Conservation (phyloP, 2,113 vertebrate genomes). For the Myanophis thanlyinensis region DNA sequence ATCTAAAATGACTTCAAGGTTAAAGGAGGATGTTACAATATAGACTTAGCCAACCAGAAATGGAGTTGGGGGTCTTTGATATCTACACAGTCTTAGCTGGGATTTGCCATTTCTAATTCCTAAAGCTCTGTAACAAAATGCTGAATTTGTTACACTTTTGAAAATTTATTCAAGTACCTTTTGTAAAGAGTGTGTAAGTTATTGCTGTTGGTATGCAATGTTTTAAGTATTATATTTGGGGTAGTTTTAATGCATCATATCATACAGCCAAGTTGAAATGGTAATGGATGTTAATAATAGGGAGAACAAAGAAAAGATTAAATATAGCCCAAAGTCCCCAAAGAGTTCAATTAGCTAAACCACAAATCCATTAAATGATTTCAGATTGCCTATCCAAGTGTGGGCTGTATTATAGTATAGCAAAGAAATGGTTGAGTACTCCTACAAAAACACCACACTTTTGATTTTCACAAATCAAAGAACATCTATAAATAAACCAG, state of each 20-base stretch:
- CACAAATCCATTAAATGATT: constrained; percentile 71
- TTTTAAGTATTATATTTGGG: constrained; percentile 52
- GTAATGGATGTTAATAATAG: constrained; percentile 68
- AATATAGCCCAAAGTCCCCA: constrained; percentile 54
- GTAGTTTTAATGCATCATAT: constrained; percentile 59
- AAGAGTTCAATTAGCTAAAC: constrained; percentile 69
- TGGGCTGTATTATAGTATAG: constrained; percentile 55
- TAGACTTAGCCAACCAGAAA: neutral
- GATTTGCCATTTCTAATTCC: neutral
- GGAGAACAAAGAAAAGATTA: constrained; percentile 62
- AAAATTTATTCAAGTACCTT: constrained; percentile 21
- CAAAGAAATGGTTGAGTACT: constrained; percentile 18
- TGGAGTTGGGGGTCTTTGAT: neutral
- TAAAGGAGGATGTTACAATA: neutral
- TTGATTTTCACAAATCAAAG: neutral
- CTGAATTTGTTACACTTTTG: constrained; percentile 34
- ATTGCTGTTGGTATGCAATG: constrained; percentile 34
- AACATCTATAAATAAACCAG: neutral
- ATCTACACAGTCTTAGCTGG: neutral
- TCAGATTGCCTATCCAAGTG: constrained; percentile 71
- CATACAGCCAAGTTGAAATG: constrained; percentile 66
- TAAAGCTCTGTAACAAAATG: constrained; percentile 17
- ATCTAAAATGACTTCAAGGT: neutral
- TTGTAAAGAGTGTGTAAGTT: neutral
- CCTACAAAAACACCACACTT: neutral